Conservation (phyloP, 2,888 invertebrate genomes). For the Drosophila rellima region DNA sequence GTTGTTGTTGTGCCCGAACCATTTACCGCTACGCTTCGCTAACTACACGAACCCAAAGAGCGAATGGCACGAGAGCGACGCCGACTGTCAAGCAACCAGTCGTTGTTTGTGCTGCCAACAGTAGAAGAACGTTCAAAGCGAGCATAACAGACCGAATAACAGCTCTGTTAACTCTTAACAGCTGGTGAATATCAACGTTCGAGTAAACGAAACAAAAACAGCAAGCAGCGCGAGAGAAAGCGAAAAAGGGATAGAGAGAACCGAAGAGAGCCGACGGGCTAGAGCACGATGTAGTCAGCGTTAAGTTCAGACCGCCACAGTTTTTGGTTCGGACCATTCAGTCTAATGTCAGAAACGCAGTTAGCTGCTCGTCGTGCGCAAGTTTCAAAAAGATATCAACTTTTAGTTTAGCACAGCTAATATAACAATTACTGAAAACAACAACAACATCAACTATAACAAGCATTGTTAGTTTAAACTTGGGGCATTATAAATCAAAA, state of each 20-base stretch:
- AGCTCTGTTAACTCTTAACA: slow-evolving; percentile 52
- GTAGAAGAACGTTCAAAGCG: slow-evolving; percentile 12
- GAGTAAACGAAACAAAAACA: slow-evolving; percentile 24
- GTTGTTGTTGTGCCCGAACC: slow-evolving; percentile 28
- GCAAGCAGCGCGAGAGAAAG: slow-evolving; percentile 4
- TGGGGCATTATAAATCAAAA: slow-evolving; percentile 65
- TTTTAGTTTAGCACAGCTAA: slow-evolving; percentile 50
- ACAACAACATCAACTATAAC: slow-evolving; percentile 33
- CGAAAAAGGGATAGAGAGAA: slow-evolving; percentile 14
- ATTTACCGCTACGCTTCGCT: slow-evolving; percentile 71
- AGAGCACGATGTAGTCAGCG: slow-evolving; percentile 46
- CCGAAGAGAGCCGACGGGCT: slow-evolving; percentile 42
- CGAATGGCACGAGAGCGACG: slow-evolving; percentile 38
- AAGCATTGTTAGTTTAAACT: slow-evolving; percentile 56
- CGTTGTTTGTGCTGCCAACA: slow-evolving; percentile 57
- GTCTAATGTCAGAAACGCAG: slow-evolving; percentile 85
- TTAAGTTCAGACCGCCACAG: slow-evolving; percentile 71
- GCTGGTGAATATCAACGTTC: slow-evolving; percentile 32
- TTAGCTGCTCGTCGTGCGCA: slow-evolving; percentile 85
- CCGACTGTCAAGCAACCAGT: slow-evolving; percentile 58
- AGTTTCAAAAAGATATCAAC: slow-evolving; percentile 56
- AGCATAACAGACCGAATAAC: slow-evolving; percentile 43
- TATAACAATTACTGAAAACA: slow-evolving; percentile 51
- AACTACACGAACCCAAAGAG: slow-evolving; percentile 47
- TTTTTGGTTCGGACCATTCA: slow-evolving; percentile 75